Evolutionary conservation across 2,113 vertebrate species (phyloP), one percentile per base, ranked within the genome.

Genomic region (Ancistrus triradiatus): DNA sequence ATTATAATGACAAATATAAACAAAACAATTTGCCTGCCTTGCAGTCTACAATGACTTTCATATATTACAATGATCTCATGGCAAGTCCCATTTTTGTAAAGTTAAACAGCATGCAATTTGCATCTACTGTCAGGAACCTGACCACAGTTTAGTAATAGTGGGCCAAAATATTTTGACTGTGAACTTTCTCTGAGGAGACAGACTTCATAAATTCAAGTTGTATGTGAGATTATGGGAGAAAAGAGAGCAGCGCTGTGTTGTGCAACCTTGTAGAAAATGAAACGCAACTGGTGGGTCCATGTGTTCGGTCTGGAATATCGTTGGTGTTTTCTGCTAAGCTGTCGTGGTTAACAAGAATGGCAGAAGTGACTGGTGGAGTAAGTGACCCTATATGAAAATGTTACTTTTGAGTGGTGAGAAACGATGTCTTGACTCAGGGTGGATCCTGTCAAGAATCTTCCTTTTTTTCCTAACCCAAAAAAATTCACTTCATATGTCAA

Each of bases 221-320:
- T 33, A 71, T 70, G 22, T 65, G 61, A 19, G 8, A 33, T 35
- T 6, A 22, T 28, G 19, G 57, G 18, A 42, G 31, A 18, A 18
- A 18, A 46, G 49, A 22, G 57, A 57, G 52, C 33, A 50, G 9
- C 28, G n/a, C 27, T 28, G 64, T 68, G 46, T 62, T 46, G 40
- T n/a, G 25, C 63, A 44, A 50, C 33, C 46, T 56, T 66, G 44
- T 21, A 31, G 24, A 18, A 28, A 66, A 50, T 50, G 52, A 55
- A 62, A 52, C 42, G 57, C 51, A 22, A 55, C 37, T 46, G 4
- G 15, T 52, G 50, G 7, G 27, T 67, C 64, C 66, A 66, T 59
- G 65, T 71, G 58, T 62, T 63, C 24, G 42, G 53, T 40, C 44
- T 59, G 64, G 46, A 49, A 58, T 59, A 44, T 42, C 44, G 55